Evolutionary conservation across 2,888 invertebrate species (phyloP).

Genomic region (Orchesella flavescens): DNA sequence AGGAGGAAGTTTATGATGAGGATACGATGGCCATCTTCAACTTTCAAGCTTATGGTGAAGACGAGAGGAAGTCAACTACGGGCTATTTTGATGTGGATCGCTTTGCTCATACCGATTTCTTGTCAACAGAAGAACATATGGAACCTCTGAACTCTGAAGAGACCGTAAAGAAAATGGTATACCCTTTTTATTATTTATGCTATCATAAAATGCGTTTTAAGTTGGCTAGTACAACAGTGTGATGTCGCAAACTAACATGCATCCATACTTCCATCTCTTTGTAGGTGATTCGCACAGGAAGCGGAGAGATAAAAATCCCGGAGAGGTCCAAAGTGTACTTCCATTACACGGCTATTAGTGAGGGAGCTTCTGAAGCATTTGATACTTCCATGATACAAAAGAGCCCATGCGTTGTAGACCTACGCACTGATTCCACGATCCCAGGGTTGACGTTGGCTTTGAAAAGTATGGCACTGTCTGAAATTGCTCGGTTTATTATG

Average conservation of each 20-base stretch:
- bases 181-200: neutral
- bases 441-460: neutral
- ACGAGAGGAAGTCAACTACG: neutral
- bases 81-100: neutral
- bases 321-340: conserved; percentile 73
- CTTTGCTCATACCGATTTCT: neutral
- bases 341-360: conserved; percentile 83
- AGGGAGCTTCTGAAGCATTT: conserved; percentile 82
- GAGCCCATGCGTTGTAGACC: conserved; percentile 5
- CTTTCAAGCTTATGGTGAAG: neutral
- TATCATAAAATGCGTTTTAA: too few species aligned
- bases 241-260: too few species aligned
- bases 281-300: neutral
- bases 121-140: neutral
- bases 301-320: neutral
- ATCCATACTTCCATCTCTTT: neutral
- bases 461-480: conserved; percentile 13
- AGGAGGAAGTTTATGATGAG: conserved; percentile 11
- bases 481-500: conserved; percentile 9
- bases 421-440: neutral
- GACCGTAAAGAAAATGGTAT: neutral
- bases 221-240: too few species aligned
- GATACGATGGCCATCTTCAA: neutral
- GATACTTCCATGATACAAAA: conserved; percentile 78
- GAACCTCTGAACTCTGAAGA: neutral